Evolutionary conservation across 2,797 vertebrate species (phyloP).

Genomic region (Urophycis tenuis): DNA sequence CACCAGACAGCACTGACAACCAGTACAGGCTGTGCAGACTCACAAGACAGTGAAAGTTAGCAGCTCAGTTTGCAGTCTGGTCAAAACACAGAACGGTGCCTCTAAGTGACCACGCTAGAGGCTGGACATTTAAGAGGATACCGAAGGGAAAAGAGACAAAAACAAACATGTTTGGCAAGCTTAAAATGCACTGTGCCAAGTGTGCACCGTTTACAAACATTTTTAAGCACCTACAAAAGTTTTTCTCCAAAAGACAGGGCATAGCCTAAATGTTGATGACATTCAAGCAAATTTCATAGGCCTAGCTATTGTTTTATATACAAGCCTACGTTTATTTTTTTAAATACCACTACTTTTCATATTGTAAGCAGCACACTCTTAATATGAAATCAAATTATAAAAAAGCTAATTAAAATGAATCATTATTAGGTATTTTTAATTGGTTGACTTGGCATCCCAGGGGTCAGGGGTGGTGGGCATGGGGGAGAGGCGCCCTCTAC

Average conservation of each 20-base stretch:
- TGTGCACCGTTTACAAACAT: background rate
- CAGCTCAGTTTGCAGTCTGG: constrained; percentile 31
- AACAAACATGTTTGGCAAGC: background rate
- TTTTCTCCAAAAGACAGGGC: background rate
- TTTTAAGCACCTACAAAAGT: background rate
- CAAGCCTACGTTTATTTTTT: background rate
- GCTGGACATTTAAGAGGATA: background rate
- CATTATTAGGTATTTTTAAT: constrained; percentile 46
- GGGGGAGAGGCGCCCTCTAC: constrained; percentile 56
- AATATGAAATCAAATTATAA: background rate
- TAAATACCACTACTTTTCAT: background rate
- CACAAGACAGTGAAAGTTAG: constrained; percentile 42
- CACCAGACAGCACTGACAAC: constrained; percentile 42
- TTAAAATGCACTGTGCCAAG: background rate
- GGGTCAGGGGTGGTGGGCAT: constrained; percentile 36
- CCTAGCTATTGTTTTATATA: background rate
- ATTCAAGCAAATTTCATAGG: background rate
- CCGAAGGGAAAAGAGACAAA: background rate
- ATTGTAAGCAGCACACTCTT: background rate
- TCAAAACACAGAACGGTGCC: constrained; percentile 24
- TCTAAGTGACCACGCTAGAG: background rate
- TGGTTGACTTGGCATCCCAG: constrained; percentile 37
- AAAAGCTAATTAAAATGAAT: background rate
- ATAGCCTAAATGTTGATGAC: too few relatives aligned
- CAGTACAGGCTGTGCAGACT: constrained; percentile 9